Evolutionary conservation across 35 echinoderm and acorn worm genomes (phyloP), one percentile per base, ranked within the genome.

Genomic region (Hemicentrotus pulcherrimus): DNA sequence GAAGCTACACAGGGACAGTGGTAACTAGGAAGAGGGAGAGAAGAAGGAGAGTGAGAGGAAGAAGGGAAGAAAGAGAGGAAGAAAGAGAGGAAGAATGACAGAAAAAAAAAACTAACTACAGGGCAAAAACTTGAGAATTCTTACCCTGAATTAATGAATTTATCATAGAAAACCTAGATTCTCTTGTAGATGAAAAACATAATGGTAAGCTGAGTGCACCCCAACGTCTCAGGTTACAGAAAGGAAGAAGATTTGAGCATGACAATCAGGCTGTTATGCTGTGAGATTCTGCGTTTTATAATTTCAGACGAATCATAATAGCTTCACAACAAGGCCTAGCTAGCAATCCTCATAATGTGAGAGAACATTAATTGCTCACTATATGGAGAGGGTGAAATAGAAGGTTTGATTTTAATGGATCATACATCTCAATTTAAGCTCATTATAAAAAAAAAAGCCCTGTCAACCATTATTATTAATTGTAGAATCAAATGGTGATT

Each of bases 241-340:
- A 31, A 90, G 14, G 88, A 90, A 31, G 32, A 90, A 28, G 65
- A 47, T 90, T 90, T 90, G 88, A 47, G 88, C 46, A 13, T 45
- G 30, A 22, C 32, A 90, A 90, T 33, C 32, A 47, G 88, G 46
- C 88, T 90, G 88, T 47, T 47, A 47, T 45, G 46, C 32, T 45
- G 12, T 41, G 46, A 45, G 32, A 90, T 7, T 90, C 88, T 6
- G 88, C 19, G 88, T 32, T 90, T 90, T 90, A 90, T 90, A 47
- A 90, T 90, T 90, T 90, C 88, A 35, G 88, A 33, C 88, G 45
- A 86, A 45, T 90, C 46, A 47, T 90, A 90, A 90, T 90, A 32
- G 32, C 32, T 90, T 33, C 88, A 90, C 32, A 33, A 33, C 88
- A 90, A 90, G 88, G 46, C 65, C 65, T 28, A 10, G 35, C 35